A percentile compares a stretch with the other conserved stretches of the same genome.
phyloP scores from a whole-genome alignment of 1,140 invertebrate species.

The Drosophila melanica region DNA sequence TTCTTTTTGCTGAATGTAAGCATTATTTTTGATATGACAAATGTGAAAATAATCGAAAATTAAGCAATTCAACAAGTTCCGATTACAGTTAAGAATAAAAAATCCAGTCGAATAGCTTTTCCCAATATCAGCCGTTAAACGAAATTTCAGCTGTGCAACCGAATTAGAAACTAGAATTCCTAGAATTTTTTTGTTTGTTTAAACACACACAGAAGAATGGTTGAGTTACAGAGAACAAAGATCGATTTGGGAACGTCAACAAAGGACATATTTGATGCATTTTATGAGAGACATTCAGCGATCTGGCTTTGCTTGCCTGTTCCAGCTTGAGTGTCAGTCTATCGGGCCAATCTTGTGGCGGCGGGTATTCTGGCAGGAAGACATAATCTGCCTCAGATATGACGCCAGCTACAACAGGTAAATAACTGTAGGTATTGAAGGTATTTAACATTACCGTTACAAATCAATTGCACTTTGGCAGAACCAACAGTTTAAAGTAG shows the following conservation, averaged over 20 bases:
- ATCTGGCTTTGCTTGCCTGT: slow-evolving; percentile 89
- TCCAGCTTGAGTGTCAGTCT: slow-evolving; percentile 95
- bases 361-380: slow-evolving; percentile 98
- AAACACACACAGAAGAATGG: background rate
- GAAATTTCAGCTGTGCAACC: background rate
- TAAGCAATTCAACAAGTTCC: no score
- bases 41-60: no score
- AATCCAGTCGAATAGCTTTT: no score
- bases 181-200: background rate
- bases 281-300: slow-evolving; percentile 50
- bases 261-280: slow-evolving; percentile 16
- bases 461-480: slow-evolving; percentile 14
- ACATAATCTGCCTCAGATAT: slow-evolving; percentile 90
- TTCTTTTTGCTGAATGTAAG: no score
- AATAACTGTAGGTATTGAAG: slow-evolving; percentile 74
- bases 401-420: slow-evolving; percentile 81
- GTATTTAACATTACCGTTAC: slow-evolving; percentile 36
- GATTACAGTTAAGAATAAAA: no score
- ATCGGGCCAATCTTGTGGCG: slow-evolving; percentile 94
- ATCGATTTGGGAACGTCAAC: slow-evolving; percentile 16
- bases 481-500: slow-evolving; percentile 27
- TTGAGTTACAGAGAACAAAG: slow-evolving; percentile 24
- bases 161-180: background rate
- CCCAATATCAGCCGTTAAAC: no score
- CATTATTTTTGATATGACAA: no score